Evolutionary conservation across 1,140 invertebrate species (phyloP).

Genomic region (Dufourea novaeangliae): DNA sequence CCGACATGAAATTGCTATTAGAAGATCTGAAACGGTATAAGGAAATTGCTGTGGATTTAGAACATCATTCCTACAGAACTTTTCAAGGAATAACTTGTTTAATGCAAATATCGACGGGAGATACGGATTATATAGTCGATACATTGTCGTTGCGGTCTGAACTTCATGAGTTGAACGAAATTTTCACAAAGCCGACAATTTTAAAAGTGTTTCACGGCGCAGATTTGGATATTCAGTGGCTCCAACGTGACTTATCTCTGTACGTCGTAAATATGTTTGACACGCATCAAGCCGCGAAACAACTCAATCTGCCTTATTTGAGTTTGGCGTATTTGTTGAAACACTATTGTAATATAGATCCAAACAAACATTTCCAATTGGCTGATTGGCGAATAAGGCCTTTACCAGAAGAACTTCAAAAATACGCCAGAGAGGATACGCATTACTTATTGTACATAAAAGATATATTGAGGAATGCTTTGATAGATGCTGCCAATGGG

Average conservation of each 20-base stretch:
- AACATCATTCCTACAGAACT: conserved; percentile 92
- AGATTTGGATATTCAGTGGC: conserved; percentile 94
- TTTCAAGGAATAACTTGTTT: conserved; percentile 95
- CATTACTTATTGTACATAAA: conserved; percentile 98
- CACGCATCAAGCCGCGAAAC: conserved; percentile 93
- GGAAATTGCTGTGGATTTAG: conserved; percentile 94
- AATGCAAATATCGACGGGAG: conserved; percentile 95
- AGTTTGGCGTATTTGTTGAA: conserved; percentile 92
- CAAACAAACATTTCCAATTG: conserved; percentile 95
- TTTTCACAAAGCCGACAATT: conserved; percentile 95
- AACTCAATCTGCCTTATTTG: conserved; percentile 87
- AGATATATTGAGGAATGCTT: conserved; percentile 89
- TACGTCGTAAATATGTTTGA: conserved; percentile 99
- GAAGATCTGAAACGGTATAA: conserved; percentile 85
- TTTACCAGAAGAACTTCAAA: conserved; percentile 90
- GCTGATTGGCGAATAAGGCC: conserved; percentile 99
- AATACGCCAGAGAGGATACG: conserved; percentile 97
- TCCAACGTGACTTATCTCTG: conserved; percentile 96
- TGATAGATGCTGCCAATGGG: conserved; percentile 88
- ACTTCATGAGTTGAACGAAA: conserved; percentile 92
- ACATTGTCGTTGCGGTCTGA: conserved; percentile 91
- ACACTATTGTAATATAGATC: conserved; percentile 89
- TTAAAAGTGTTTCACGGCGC: conserved; percentile 98
- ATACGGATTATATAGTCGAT: conserved; percentile 96
- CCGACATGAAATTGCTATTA: conserved; percentile 86